Evolutionary conservation across 2,113 vertebrate species (phyloP).

Genomic region (Microcebus murinus): DNA sequence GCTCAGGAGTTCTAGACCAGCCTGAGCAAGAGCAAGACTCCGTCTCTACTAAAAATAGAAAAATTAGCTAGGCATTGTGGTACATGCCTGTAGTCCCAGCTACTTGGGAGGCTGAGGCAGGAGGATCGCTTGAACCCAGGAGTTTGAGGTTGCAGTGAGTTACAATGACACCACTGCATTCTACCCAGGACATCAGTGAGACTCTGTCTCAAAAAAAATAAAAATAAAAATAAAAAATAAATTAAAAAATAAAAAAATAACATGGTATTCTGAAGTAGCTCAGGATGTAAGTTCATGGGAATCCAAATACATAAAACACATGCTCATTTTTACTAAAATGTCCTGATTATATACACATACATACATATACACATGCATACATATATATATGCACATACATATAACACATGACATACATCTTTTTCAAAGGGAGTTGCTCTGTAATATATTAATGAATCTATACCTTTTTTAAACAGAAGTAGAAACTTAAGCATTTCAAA

Average conservation of each 20-base stretch:
- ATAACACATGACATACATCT: constrained; percentile 19
- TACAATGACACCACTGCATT: too few species aligned
- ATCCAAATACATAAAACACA: constrained; percentile 55
- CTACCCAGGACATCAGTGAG: too few species aligned
- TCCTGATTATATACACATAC: neutral
- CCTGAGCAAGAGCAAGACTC: too few species aligned
- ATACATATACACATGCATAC: neutral
- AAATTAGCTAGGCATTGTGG: too few species aligned
- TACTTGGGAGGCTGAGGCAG: too few species aligned
- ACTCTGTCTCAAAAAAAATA: too few species aligned
- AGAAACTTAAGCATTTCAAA: constrained; percentile 8
- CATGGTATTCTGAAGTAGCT: neutral
- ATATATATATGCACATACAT: neutral
- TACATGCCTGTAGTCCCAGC: too few species aligned
- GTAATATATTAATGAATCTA: neutral
- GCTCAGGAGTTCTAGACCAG: too few species aligned
- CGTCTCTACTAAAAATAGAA: too few species aligned
- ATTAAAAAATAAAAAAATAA: neutral
- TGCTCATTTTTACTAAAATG: constrained; percentile 18
- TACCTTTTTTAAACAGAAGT: constrained; percentile 40
- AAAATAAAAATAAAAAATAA: too few species aligned
- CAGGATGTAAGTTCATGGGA: constrained; percentile 55
- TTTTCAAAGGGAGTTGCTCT: constrained; percentile 31
- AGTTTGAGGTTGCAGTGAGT: too few species aligned
- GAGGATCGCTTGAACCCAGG: too few species aligned